Conservation (phyloP, 1,140 invertebrate species). For the Drosophila sturtevanti region DNA sequence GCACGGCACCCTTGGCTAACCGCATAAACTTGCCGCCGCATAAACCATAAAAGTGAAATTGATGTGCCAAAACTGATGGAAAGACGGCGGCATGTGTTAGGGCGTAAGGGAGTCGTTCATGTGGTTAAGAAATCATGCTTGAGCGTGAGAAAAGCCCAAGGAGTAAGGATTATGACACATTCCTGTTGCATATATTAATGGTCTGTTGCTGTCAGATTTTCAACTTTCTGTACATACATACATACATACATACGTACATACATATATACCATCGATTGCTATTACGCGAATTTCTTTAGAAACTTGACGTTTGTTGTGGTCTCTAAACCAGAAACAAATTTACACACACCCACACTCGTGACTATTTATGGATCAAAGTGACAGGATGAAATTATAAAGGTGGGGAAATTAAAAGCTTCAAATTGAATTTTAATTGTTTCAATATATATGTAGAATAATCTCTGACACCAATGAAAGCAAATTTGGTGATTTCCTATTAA, state of each 20-base stretch:
- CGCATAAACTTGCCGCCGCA: conserved; percentile 1
- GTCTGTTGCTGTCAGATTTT: background rate
- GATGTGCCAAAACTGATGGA: background rate
- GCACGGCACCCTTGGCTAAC: conserved; percentile 1
- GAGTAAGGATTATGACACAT: conserved; percentile 8
- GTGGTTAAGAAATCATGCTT: background rate
- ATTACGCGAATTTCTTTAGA: background rate
- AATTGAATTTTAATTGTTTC: too few species aligned
- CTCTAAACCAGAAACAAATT: background rate
- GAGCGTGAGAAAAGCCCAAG: background rate
- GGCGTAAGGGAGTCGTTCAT: background rate
- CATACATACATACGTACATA: background rate
- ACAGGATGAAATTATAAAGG: too few species aligned
- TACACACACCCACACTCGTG: background rate
- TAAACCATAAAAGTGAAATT: conserved; percentile 6
- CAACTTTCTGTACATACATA: background rate
- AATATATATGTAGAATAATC: too few species aligned
- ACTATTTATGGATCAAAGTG: too few species aligned
- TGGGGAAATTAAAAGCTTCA: too few species aligned
- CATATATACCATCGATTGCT: background rate
- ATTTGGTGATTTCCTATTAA: too few species aligned
- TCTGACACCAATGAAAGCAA: too few species aligned
- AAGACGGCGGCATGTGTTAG: too few species aligned
- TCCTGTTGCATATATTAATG: conserved; percentile 5
- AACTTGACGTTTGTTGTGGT: too few species aligned